Conservation (phyloP, 2,888 invertebrate species). For the Kuschelorhynchus macadamiae region DNA sequence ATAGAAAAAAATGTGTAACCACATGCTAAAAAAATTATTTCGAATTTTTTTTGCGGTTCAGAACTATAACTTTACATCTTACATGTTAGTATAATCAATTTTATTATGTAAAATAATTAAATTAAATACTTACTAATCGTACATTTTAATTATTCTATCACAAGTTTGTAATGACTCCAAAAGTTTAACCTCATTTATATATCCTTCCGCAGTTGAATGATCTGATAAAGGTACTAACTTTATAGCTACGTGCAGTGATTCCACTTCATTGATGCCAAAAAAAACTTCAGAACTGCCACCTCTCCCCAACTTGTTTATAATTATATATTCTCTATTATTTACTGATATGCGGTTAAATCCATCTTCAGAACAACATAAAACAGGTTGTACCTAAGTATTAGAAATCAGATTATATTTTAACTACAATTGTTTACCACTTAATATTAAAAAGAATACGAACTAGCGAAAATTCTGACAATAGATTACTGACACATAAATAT, state of each 20-base stretch:
- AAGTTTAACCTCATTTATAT: conserved; percentile 90
- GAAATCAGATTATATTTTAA: too few relatives aligned
- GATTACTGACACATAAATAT: neutral
- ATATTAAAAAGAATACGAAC: too few relatives aligned
- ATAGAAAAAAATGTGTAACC: too few relatives aligned
- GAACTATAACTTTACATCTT: too few relatives aligned
- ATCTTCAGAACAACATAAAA: conserved; percentile 31
- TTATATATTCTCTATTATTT: conserved; percentile 80
- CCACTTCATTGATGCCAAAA: conserved; percentile 77
- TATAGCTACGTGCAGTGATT: conserved; percentile 77
- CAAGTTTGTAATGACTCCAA: conserved; percentile 86
- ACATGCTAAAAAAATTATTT: too few relatives aligned
- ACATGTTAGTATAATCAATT: too few relatives aligned
- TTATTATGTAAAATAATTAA: too few relatives aligned
- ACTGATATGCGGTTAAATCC: conserved; percentile 73
- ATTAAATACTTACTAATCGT: conserved; percentile 82
- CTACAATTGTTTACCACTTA: too few relatives aligned
- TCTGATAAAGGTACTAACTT: conserved; percentile 89
- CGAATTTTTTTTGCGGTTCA: too few relatives aligned
- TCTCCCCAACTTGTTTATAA: conserved; percentile 83
- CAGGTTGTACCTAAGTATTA: conserved; percentile 5
- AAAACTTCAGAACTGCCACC: conserved; percentile 94
- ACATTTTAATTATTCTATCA: conserved; percentile 85
- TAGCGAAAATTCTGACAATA: neutral
- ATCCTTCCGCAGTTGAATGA: conserved; percentile 80